Evolutionary conservation across 2,113 vertebrate species (phyloP).

Genomic region (Collichthys lucidus): DNA sequence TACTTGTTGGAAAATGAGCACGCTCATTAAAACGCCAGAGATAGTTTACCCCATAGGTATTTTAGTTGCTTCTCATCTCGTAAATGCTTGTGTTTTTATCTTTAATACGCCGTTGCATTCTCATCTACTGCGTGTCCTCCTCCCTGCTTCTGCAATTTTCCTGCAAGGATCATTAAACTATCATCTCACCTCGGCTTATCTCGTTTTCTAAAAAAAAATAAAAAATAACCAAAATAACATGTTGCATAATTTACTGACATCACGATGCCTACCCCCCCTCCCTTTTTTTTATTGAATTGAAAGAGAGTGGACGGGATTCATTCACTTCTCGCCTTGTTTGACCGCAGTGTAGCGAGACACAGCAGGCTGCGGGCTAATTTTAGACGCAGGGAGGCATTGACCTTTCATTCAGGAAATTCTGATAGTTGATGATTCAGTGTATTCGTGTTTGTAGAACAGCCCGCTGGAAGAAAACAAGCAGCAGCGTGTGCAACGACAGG

Average conservation of each 20-base stretch:
- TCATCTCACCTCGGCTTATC: not conserved
- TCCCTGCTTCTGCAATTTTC: not conserved
- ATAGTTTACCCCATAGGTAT: not conserved
- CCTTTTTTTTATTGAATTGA: not conserved
- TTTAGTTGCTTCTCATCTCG: not conserved
- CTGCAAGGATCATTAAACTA: not conserved
- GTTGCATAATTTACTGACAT: not conserved
- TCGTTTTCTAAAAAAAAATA: not conserved
- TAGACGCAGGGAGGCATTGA: constrained; percentile 53
- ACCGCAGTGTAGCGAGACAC: not conserved
- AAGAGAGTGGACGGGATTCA: not conserved
- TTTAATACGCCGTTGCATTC: not conserved
- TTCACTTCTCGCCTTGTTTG: not conserved
- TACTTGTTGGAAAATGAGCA: constrained; percentile 23
- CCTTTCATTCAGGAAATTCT: constrained; percentile 62
- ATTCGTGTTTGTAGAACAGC: constrained; percentile 19
- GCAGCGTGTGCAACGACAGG: constrained; percentile 1
- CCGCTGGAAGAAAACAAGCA: constrained; percentile 27
- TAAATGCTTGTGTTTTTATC: not conserved
- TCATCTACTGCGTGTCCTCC: not conserved
- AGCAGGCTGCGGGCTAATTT: constrained; percentile 47
- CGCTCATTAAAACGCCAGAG: constrained; percentile 7
- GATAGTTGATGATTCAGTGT: constrained; percentile 34
- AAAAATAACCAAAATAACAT: not conserved
- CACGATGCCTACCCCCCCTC: too few species aligned